Percentiles rank a stretch among this genome's conserved stretches.
Evolutionary conservation across 2,113 vertebrate genomes (phyloP).

Genomic region (Suricata suricatta): DNA sequence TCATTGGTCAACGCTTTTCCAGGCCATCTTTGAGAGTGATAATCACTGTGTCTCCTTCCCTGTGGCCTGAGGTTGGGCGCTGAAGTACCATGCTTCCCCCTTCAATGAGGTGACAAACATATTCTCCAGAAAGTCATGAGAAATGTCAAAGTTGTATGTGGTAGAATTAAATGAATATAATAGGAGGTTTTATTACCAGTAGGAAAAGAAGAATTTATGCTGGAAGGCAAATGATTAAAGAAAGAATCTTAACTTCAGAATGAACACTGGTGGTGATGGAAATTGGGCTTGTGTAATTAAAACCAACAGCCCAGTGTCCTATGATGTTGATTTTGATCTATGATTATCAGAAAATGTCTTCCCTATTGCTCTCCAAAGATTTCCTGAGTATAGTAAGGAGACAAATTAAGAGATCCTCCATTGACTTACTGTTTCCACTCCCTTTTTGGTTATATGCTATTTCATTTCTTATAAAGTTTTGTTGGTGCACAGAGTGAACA

Average conservation of each 20-base stretch:
- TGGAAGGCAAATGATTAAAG: not conserved
- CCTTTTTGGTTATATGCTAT: not conserved
- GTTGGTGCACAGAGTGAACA: not conserved
- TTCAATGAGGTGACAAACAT: not conserved
- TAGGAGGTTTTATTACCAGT: not conserved
- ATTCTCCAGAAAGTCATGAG: not conserved
- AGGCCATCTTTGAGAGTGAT: constrained; percentile 22
- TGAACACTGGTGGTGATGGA: not conserved
- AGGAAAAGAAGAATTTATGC: not conserved
- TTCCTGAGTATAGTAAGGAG: not conserved
- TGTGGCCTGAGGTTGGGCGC: not conserved
- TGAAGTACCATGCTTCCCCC: not conserved
- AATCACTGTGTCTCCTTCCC: not conserved
- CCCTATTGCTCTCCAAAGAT: not conserved
- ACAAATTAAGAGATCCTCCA: not conserved
- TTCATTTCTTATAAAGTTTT: not conserved
- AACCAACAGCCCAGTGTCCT: not conserved
- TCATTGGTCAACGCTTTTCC: not conserved
- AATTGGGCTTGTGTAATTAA: not conserved
- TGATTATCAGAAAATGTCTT: not conserved
- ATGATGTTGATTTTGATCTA: not conserved
- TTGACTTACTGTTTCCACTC: not conserved
- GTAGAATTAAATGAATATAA: not conserved
- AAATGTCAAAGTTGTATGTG: not conserved
- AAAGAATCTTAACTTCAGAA: not conserved